A percentile compares a stretch with the other conserved stretches of the same genome.
Evolutionary conservation across 1,140 invertebrate genomes (phyloP).

Genomic region (Panagrolaimus sp.): DNA sequence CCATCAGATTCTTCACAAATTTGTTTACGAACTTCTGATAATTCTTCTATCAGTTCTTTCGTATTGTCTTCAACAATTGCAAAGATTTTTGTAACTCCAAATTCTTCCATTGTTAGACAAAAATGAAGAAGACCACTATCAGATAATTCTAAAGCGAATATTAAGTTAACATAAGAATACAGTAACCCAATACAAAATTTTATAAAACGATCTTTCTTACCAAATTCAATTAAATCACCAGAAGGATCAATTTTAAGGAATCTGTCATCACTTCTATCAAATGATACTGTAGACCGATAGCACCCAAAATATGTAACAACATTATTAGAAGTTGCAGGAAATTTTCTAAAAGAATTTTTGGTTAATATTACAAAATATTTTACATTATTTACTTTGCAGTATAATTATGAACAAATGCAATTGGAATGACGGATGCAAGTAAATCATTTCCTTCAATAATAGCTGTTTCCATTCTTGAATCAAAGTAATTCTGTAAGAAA

Average conservation of each 20-base stretch:
- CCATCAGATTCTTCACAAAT: not conserved
- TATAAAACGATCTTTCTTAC: too few relatives aligned
- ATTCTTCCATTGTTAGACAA: not conserved
- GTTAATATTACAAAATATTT: too few relatives aligned
- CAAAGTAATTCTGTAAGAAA: not conserved
- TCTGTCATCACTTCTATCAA: not conserved
- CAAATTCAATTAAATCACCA: not conserved
- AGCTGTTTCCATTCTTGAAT: not conserved
- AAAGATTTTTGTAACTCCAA: not conserved
- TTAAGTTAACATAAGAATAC: not conserved
- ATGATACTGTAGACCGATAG: not conserved
- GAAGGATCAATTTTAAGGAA: not conserved
- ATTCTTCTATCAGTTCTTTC: not conserved
- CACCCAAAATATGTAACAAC: not conserved
- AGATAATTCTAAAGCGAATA: not conserved
- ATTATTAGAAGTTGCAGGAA: not conserved
- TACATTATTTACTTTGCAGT: not conserved
- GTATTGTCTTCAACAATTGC: conserved; percentile 1
- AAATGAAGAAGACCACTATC: not conserved
- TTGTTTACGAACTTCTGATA: not conserved
- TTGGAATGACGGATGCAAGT: not conserved
- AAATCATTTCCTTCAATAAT: not conserved
- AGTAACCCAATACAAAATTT: not conserved
- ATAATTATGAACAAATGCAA: conserved; percentile 8
- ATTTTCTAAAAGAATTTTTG: not conserved